Conservation (phyloP, 2,888 invertebrate species). For the Parascotia fuliginaria region DNA sequence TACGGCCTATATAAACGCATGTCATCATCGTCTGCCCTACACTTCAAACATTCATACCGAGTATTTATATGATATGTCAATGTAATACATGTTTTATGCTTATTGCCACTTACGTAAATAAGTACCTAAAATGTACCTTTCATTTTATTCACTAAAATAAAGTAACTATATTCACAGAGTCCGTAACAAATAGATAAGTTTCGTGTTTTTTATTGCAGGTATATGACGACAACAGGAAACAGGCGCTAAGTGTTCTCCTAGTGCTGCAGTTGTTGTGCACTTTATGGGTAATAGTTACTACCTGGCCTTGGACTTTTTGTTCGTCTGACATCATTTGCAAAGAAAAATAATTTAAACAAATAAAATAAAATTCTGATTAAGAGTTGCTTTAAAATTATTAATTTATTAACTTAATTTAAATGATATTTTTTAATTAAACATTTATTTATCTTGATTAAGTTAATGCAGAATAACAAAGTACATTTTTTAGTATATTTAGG, state of each 20-base stretch:
- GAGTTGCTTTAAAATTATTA: slow-evolving; percentile 23
- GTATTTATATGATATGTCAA: slow-evolving; percentile 9
- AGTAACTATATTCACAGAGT: not conserved
- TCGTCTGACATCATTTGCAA: too few species aligned
- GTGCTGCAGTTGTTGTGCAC: too few species aligned
- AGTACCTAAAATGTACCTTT: slow-evolving; percentile 2
- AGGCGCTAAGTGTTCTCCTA: too few species aligned
- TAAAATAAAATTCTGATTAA: too few species aligned
- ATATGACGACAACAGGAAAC: too few species aligned
- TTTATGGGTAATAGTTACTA: too few species aligned
- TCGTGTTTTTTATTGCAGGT: too few species aligned
- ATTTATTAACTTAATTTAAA: slow-evolving; percentile 26
- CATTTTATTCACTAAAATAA: slow-evolving; percentile 8
- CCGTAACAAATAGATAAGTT: not conserved
- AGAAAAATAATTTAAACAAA: too few species aligned
- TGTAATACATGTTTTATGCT: slow-evolving; percentile 24
- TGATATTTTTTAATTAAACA: slow-evolving; percentile 32
- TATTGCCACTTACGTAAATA: slow-evolving; percentile 31
- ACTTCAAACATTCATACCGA: slow-evolving; percentile 16
- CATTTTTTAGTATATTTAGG: slow-evolving; percentile 29
- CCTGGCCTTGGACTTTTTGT: too few species aligned
- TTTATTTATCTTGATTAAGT: slow-evolving; percentile 29
- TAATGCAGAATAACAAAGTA: slow-evolving; percentile 30
- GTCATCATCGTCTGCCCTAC: slow-evolving; percentile 9
- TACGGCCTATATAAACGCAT: slow-evolving; percentile 23